Base-by-base conservation (phyloP, 92 coral and sea anemone genomes). In the Palythoa heliodiscus region DNA sequence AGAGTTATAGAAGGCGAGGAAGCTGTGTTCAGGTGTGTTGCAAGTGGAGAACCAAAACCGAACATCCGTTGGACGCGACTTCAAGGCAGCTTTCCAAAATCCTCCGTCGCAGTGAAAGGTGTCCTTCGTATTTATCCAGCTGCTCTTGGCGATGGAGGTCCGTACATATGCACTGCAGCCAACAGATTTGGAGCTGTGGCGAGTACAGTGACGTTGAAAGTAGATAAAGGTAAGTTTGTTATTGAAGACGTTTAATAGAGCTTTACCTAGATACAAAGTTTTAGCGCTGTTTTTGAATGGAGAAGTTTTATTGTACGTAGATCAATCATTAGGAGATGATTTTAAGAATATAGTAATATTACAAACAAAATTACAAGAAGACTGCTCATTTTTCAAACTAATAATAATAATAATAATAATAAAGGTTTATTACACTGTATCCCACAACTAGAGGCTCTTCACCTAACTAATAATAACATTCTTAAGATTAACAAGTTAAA, bases 141-240 rank as follows among this genome's bases (percentile, higher is more conserved):
- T 20, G 85, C 60, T 8, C 40, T 86, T n/a, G 88, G 87, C 20
- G 98, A 96, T 73, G 89, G 86, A 9, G 99, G 98, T 11, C 85
- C 90, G 4, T 96, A 93, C 68, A 90, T 85, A 2, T 96, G 99
- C 72, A 94, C 92, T 15, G 99, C 95, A 17, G 93, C 96, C 50
- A 96, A 96, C 75, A 85, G 92, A 67, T 91, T 92, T 60, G 99
- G 98, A 13, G 96, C 84, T 52, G 90, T 84, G 16, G 95, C 93
- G 1, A 86, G 71, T 6, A 79, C 82, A 15, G 95, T 93, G 13
- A 88, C 84, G 2, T 82, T 96, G 35, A 75, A 52, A 48, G 97
- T 96, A 4, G 93, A 94, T 82, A 91, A 92, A 93, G 99, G 99
- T 96, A 82, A 48, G 70, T 13, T 12, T 70, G 5, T 37, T 69